Evolutionary conservation across 1,140 invertebrate species (phyloP), one percentile per base, ranked within the genome.

Genomic region (Drosophila albomicans): DNA sequence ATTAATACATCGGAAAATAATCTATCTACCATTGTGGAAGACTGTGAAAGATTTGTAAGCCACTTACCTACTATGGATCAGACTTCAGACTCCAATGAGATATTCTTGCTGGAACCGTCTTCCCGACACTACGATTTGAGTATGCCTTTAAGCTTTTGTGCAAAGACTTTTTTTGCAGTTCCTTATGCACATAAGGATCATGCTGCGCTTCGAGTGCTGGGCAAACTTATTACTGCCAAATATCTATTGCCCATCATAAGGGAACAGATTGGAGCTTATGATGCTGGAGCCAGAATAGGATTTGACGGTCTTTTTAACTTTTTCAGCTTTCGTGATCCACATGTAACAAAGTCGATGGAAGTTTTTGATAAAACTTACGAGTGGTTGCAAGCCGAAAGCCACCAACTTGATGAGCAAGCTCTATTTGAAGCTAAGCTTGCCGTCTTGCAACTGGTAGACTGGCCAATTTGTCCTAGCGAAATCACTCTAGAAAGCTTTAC

Each of bases 241-340:
- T 98, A 97, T 93, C 93, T 99, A 2, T 95, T 97, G 91, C 95
- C 96, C 5, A 95, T 97, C 84, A 95, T 99, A 3, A 94, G 97
- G 70, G 98, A 98, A 92, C 97, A 98, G 88, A 97, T 97, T 75
- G 97, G 98, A 7, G 98, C 98, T 2, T 99, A 98, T 92, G 98
- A 97, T 1, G 95, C 96, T 32, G 97, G 97, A 1, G 96, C 96
- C 0, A 93, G 90, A 52, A 73, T 96, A 11, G 93, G 94, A 1
- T 86, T 94, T 1, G 95, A 96, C 73, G 97, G 97, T 11, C 93
- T 95, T 3, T 96, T 98, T 64, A 94, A 93, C 32, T 97, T 96
- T 79, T 98, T 95, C 80, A 97, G 96, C 2, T 98, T 97, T 75
- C 93, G 96, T 74, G 97, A 99, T 93, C 97, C 97, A 0, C 96